Evolutionary conservation across 2,888 invertebrate genomes (phyloP).

Genomic region (Ichneumoninae sp.): DNA sequence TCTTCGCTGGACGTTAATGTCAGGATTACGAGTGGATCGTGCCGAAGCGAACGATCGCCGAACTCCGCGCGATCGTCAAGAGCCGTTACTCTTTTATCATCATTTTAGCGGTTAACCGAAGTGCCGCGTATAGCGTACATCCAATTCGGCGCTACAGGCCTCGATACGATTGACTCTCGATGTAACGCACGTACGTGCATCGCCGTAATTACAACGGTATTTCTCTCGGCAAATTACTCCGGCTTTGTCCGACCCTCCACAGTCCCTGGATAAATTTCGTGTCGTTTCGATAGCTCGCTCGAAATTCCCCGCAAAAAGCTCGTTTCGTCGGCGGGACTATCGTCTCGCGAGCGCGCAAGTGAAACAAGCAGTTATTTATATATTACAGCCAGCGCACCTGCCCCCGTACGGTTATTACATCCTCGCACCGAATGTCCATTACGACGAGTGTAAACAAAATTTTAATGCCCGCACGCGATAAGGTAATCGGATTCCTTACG

Average conservation of each 20-base stretch:
- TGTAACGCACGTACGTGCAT: not conserved
- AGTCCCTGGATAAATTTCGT: slow-evolving; percentile 13
- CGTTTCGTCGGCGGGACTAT: slow-evolving; percentile 8
- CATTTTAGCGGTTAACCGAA: slow-evolving; percentile 16
- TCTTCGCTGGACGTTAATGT: not conserved
- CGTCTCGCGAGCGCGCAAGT: not conserved
- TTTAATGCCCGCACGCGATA: slow-evolving; percentile 69
- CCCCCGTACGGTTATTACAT: slow-evolving; percentile 54
- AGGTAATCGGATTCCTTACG: slow-evolving; percentile 75
- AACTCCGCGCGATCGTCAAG: slow-evolving; percentile 1
- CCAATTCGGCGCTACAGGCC: slow-evolving; percentile 18
- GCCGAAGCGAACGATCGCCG: not conserved
- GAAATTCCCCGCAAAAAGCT: slow-evolving; percentile 9
- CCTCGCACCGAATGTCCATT: slow-evolving; percentile 68
- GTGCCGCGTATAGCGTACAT: not conserved
- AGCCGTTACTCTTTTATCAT: slow-evolving; percentile 19
- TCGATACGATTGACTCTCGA: slow-evolving; percentile 13
- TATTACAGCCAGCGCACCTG: slow-evolving; percentile 49
- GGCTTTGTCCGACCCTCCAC: not conserved
- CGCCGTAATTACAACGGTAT: not conserved
- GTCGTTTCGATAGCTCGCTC: not conserved
- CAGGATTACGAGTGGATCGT: not conserved
- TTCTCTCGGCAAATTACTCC: slow-evolving; percentile 8
- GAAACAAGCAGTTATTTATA: slow-evolving; percentile 7
- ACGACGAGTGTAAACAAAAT: slow-evolving; percentile 74